These are phyloP conservation scores for Neoaliturus tenellus DNA, from an alignment of 2,888 invertebrate genomes.

Conservation along the genomic window DNA sequence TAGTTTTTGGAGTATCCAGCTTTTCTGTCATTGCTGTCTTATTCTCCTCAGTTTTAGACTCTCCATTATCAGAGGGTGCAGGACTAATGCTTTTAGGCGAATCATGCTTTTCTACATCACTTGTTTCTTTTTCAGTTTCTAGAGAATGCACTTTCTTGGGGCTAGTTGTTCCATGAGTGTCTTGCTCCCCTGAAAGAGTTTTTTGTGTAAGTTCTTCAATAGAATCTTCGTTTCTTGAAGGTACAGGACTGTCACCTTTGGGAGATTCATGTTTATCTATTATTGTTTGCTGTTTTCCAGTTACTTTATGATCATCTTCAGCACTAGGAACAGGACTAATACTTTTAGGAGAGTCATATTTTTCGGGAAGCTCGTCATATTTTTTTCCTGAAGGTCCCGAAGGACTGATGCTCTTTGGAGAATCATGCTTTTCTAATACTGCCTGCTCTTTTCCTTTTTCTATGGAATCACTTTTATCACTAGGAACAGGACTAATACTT, in stretches of 20 bases:
- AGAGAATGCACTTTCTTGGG: neutral
- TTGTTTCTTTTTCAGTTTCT: neutral
- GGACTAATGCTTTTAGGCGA: conserved; percentile 3
- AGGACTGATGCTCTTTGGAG: neutral
- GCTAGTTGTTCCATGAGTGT: neutral
- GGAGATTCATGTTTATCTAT: neutral
- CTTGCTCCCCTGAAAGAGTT: neutral
- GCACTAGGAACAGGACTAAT: neutral
- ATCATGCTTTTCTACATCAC: neutral
- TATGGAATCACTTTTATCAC: neutral
- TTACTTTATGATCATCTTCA: neutral
- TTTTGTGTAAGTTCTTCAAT: neutral
- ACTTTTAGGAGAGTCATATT: neutral
- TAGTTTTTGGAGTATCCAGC: neutral
- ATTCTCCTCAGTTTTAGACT: conserved; percentile 63
- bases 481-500: conserved; percentile 59
- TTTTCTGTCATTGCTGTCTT: neutral
- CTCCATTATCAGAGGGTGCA: conserved; percentile 57
- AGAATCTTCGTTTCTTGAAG: conserved; percentile 3
- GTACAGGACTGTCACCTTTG: conserved; percentile 18
- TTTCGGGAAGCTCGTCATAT: neutral
- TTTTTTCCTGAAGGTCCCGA: neutral
- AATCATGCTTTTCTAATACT: conserved; percentile 9
- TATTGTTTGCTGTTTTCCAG: neutral
- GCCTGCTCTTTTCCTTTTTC: neutral